These are phyloP conservation scores for Crocuta crocuta DNA, from an alignment of 2,113 vertebrate genomes.

Conservation along the genomic window DNA sequence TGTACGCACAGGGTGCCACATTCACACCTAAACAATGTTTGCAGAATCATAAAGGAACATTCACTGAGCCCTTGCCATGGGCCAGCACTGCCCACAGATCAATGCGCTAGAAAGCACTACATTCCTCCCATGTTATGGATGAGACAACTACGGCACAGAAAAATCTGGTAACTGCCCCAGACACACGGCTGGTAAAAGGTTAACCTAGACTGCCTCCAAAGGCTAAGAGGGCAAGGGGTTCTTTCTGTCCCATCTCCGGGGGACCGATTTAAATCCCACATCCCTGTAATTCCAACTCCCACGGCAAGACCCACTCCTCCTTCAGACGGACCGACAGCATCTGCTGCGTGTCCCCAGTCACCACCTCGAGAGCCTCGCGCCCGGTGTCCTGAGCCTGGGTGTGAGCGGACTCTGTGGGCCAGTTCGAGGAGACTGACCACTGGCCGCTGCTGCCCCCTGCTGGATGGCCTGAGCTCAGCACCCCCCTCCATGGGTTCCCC, in stretches of 20 bases:
- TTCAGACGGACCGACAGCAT: neutral
- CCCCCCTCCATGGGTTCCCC: accelerated
- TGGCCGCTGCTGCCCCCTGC: constrained; percentile 8
- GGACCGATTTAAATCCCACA: neutral
- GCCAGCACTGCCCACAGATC: accelerated
- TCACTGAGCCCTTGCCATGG: accelerated
- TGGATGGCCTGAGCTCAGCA: neutral
- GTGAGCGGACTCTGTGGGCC: neutral
- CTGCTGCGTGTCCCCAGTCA: neutral
- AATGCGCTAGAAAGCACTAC: neutral
- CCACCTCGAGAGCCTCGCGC: too few species aligned
- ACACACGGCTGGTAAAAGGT: accelerated
- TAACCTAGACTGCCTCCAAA: neutral
- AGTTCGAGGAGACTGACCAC: neutral
- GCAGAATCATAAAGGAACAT: accelerated
- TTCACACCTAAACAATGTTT: accelerated
- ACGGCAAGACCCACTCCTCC: neutral
- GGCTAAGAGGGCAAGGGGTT: accelerated
- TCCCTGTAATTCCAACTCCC: neutral
- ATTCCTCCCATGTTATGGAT: neutral
- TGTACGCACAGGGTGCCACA: accelerated
- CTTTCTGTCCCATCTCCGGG: neutral
- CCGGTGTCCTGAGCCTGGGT: accelerated
- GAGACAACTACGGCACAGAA: neutral
- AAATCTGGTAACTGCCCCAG: neutral